A percentile compares a stretch with the other conserved stretches of the same genome.
Evolutionary conservation across 1,140 invertebrate genomes (phyloP).

Genomic region (Ephestia elutella): DNA sequence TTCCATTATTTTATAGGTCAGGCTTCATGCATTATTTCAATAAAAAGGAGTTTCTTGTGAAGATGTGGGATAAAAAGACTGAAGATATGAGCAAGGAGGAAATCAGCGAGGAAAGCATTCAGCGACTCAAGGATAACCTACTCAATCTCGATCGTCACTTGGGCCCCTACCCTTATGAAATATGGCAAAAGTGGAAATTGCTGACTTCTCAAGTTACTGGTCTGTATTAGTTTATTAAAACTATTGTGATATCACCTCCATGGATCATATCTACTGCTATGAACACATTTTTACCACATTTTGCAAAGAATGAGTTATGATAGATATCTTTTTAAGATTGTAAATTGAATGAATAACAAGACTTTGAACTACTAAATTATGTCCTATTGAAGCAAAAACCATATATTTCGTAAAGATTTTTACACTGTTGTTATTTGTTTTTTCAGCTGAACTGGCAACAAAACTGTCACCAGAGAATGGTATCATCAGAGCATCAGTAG

Average conservation of each 20-base stretch:
- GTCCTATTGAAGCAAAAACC: no score
- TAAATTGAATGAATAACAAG: no score
- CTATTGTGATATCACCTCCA: neutral
- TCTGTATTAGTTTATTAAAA: constrained; percentile 25
- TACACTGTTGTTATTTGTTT: no score
- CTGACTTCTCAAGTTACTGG: constrained; percentile 85
- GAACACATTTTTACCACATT: no score
- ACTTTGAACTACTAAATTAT: no score
- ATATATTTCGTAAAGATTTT: no score
- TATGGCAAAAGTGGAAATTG: constrained; percentile 89
- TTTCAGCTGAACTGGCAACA: constrained; percentile 46
- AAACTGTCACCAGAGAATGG: constrained; percentile 78
- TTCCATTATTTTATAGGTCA: constrained; percentile 73
- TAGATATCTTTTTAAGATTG: no score
- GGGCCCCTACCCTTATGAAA: constrained; percentile 94
- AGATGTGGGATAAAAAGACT: constrained; percentile 85
- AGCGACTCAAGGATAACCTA: constrained; percentile 82
- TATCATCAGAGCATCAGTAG: constrained; percentile 81
- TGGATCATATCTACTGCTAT: no score
- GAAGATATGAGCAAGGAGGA: constrained; percentile 80
- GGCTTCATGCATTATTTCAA: constrained; percentile 95
- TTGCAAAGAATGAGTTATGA: no score
- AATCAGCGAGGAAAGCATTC: constrained; percentile 76
- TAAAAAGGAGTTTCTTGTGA: constrained; percentile 87
- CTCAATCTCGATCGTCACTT: constrained; percentile 87